These are phyloP conservation scores for Coregonus sp. DNA, from an alignment of 2,797 vertebrate species.

Conservation along the genomic window DNA sequence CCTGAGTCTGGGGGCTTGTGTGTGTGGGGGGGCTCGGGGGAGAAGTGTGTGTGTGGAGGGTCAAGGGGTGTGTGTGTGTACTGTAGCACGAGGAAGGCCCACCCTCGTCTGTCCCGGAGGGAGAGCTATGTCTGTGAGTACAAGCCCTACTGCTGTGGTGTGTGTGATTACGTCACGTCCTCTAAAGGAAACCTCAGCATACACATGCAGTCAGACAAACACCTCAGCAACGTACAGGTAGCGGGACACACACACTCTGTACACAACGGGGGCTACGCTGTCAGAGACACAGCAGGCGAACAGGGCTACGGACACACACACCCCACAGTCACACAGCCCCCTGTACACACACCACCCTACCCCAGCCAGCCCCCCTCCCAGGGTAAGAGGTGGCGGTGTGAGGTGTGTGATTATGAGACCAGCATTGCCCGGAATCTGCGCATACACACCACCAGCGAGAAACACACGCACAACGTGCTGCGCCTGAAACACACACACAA, in stretches of 20 bases:
- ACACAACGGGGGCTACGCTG: too few species aligned
- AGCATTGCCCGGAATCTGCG: conserved; percentile 97
- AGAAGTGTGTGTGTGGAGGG: conserved; percentile 75
- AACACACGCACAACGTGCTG: conserved; percentile 95
- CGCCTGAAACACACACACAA: conserved; percentile 93
- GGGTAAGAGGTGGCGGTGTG: conserved; percentile 88
- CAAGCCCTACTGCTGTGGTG: conserved; percentile 99
- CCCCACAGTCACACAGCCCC: too few species aligned
- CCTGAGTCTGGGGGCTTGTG: conserved; percentile 91
- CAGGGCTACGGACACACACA: too few species aligned
- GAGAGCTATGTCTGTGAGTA: conserved; percentile 99
- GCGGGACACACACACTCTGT: conserved; percentile 60
- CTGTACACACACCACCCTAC: conserved; percentile 39
- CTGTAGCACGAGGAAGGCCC: conserved; percentile 93
- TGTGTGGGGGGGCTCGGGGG: conserved; percentile 83
- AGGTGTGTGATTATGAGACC: conserved; percentile 99
- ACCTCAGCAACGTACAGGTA: conserved; percentile 97
- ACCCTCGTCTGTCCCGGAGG: conserved; percentile 93
- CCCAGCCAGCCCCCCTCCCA: conserved; percentile 36
- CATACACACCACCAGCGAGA: conserved; percentile 99
- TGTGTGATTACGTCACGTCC: conserved; percentile 98
- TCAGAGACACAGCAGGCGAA: too few species aligned
- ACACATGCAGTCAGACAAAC: conserved; percentile 99
- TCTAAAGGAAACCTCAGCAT: conserved; percentile 99
- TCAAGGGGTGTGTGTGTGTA: conserved; percentile 87